phyloP scores from a whole-genome alignment of 2,888 invertebrate species.

The Tribolium freemani region DNA sequence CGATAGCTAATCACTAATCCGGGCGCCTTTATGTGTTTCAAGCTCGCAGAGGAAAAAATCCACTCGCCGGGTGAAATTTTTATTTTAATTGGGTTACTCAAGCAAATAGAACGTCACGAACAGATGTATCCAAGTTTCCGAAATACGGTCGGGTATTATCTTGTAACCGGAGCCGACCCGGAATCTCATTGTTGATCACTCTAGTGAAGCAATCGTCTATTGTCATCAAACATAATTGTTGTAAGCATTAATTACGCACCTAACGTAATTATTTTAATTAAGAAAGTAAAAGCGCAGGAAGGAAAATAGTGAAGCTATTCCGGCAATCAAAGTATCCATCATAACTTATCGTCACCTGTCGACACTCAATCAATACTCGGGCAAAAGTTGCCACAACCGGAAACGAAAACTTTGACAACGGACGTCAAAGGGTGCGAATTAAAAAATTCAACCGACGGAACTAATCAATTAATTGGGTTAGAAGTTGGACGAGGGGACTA shows the following conservation, averaged over 20 bases:
- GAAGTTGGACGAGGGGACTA: conserved; percentile 19
- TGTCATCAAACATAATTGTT: conserved; percentile 40
- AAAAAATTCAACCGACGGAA: conserved; percentile 2
- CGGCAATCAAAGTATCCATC: conserved; percentile 45
- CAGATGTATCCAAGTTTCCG: conserved; percentile 31
- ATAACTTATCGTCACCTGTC: conserved; percentile 59
- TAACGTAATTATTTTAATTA: conserved; percentile 17
- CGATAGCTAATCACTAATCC: background rate
- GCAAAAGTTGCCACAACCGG: conserved; percentile 29
- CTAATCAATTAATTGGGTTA: conserved; percentile 41
- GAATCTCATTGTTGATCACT: conserved; percentile 39
- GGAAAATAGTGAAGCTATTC: conserved; percentile 33
- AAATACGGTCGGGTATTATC: conserved; percentile 33
- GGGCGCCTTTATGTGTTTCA: background rate
- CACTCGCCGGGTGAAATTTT: background rate
- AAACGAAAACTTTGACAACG: background rate
- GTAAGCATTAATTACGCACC: background rate
- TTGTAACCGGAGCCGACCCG: conserved; percentile 34
- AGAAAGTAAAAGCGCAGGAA: background rate
- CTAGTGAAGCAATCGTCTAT: conserved; percentile 41
- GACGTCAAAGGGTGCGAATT: conserved; percentile 11
- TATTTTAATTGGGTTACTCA: background rate
- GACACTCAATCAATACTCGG: conserved; percentile 60
- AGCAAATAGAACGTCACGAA: conserved; percentile 10
- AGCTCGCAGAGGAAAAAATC: background rate